Evolutionary conservation across 2,113 vertebrate species (phyloP).

Genomic region (Caranx melampygus): DNA sequence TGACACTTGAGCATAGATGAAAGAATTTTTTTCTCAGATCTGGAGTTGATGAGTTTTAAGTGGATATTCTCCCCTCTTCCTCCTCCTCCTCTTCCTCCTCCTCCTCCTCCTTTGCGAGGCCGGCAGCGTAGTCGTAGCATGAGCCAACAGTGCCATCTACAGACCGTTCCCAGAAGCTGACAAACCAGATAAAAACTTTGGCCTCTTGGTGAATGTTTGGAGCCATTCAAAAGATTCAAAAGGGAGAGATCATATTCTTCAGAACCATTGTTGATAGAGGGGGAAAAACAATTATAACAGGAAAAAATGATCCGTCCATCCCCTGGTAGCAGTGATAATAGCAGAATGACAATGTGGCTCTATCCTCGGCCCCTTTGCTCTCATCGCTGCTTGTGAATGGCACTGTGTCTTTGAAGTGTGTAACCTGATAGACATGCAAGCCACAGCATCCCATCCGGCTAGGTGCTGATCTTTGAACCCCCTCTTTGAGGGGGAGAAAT

Average conservation of each 20-base stretch:
- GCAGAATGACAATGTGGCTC: conserved; percentile 75
- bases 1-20: conserved; percentile 83
- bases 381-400: conserved; percentile 78
- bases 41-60: conserved; percentile 77
- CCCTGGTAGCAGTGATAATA: conserved; percentile 75
- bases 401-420: conserved; percentile 83
- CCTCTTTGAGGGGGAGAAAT: conserved; percentile 75
- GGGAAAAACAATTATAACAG: conserved; percentile 64
- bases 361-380: conserved; percentile 72
- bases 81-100: conserved; percentile 40
- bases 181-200: conserved; percentile 15
- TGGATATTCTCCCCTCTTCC: conserved; percentile 54
- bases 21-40: conserved; percentile 71
- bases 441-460: conserved; percentile 75
- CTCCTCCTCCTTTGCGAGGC: conserved; percentile 44
- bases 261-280: conserved; percentile 74
- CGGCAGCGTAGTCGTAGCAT: conserved; percentile 53
- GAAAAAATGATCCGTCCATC: conserved; percentile 66
- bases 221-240: conserved; percentile 76
- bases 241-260: conserved; percentile 82
- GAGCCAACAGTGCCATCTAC: conserved; percentile 88
- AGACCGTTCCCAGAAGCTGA: conserved; percentile 54
- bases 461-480: conserved; percentile 85
- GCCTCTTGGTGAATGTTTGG: conserved; percentile 57
- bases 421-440: conserved; percentile 84